A percentile compares a stretch with the other conserved stretches of the same genome.
These are phyloP conservation scores for Channallabes apus DNA, from an alignment of 2,797 vertebrate species.

Conservation along the genomic window DNA sequence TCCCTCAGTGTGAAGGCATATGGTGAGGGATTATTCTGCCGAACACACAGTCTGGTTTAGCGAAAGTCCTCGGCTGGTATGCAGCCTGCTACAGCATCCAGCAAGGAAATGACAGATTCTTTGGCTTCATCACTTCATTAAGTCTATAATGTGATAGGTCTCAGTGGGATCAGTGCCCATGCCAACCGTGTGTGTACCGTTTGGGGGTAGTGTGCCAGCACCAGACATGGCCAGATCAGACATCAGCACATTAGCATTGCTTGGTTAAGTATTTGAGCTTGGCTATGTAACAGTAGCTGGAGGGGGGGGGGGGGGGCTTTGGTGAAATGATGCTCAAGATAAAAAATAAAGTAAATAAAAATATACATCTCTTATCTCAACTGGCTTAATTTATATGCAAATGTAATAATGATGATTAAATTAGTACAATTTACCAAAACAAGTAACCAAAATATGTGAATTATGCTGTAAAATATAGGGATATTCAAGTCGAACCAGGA, in stretches of 20 bases:
- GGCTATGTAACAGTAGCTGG: slow-evolving; percentile 3
- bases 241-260: slow-evolving; percentile 15
- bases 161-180: slow-evolving; percentile 26
- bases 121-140: slow-evolving; percentile 49
- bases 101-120: slow-evolving; percentile 54
- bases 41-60: slow-evolving; percentile 40
- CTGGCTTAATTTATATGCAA: background rate
- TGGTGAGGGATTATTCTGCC: slow-evolving; percentile 51
- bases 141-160: slow-evolving; percentile 42
- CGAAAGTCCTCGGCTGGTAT: slow-evolving; percentile 29
- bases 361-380: background rate
- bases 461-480: background rate
- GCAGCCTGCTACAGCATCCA: slow-evolving; percentile 44
- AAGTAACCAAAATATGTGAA: background rate
- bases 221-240: slow-evolving; percentile 7
- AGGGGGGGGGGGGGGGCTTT: background rate
- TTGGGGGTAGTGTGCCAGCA: slow-evolving; percentile 33
- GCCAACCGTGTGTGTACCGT: slow-evolving; percentile 42
- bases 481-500: too few species aligned
- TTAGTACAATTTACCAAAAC: background rate
- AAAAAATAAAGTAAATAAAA: background rate
- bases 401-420: background rate
- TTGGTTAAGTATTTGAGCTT: slow-evolving; percentile 11
- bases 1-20: slow-evolving; percentile 45
- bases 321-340: background rate